A percentile compares a stretch with the other conserved stretches of the same genome.
Conservation (phyloP, 1,140 invertebrate species). For the Lordiphosa mommai region DNA sequence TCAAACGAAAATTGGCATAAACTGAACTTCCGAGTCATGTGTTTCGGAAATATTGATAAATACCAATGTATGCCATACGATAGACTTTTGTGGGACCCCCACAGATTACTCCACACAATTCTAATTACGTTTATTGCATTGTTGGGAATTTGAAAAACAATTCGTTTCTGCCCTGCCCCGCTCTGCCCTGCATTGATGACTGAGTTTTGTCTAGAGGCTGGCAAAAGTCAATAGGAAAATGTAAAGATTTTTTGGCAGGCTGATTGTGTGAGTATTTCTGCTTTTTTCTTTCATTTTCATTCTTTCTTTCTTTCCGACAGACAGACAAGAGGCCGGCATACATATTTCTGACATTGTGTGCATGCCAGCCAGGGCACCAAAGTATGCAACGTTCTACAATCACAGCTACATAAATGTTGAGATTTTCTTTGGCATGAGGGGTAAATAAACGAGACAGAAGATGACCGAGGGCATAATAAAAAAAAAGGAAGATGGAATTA, state of each 20-base stretch:
- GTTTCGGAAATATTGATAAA: conserved; percentile 9
- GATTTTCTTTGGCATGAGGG: conserved; percentile 26
- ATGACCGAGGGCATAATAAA: no score
- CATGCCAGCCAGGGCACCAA: conserved; percentile 42
- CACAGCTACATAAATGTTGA: conserved; percentile 27
- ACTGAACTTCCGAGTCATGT: no score
- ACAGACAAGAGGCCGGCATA: conserved; percentile 15
- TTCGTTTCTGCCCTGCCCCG: conserved; percentile 1
- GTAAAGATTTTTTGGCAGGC: conserved; percentile 3
- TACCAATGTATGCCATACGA: not conserved
- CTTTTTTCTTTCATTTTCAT: not conserved
- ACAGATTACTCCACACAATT: conserved; percentile 31
- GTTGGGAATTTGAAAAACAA: conserved; percentile 36
- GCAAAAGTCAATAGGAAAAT: conserved; percentile 20
- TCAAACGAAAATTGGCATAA: no score
- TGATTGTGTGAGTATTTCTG: not conserved
- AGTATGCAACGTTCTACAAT: conserved; percentile 56
- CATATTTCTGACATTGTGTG: conserved; percentile 57
- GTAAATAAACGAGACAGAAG: not conserved
- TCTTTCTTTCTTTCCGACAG: not conserved
- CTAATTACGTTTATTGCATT: conserved; percentile 72
- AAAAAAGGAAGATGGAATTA: no score
- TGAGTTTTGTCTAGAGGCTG: conserved; percentile 14
- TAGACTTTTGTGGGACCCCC: not conserved
- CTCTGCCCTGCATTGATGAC: conserved; percentile 23